Evolutionary conservation across 2,113 vertebrate genomes (phyloP), one percentile per base, ranked within the genome.

Genomic region (Ctenodactylus gundi): DNA sequence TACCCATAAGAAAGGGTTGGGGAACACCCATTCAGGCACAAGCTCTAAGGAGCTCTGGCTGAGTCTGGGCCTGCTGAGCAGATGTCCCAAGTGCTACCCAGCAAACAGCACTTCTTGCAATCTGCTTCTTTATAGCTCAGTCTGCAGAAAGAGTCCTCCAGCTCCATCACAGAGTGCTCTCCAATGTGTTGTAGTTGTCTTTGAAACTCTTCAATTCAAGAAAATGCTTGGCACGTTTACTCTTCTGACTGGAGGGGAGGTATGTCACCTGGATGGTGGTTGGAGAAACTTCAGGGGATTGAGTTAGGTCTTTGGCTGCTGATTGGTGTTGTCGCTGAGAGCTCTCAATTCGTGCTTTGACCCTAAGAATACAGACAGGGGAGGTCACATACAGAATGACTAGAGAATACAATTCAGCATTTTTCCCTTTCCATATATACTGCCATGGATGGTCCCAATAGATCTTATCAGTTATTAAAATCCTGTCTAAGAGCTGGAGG

Each of bases 121-220:
- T 67, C 4, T 46, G 65, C 46, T 49, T n/a, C 62, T 75, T 36
- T 64, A 53, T 70, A 68, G 51, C 91, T 93, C 64, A 31, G 7
- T 62, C 77, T 44, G 31, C 2, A 55, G 88, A 4, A 4, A 83
- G 75, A 64, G 76, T 75, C 46, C 64, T 39, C 57, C 34, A 44
- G 85, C 41, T 18, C 34, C 23, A 20, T 99, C 97, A 99, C 98
- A 98, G 97, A 5, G 99, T 99, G 92, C 99, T 99, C 97, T 99
- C 99, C 97, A 99, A 95, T 0, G 99, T 99, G 97, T 99, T 99
- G 97, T 99, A 99, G 97, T 99, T 99, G 98, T 99, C 99, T 97
- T 99, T 99, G 95, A 99, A 99, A 98, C 99, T 99, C 98, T 99
- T 99, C 92, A 99, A 98, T 97, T 99, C 99, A 73, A 99, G 98